These are phyloP conservation scores for Ischnura elegans DNA, from an alignment of 2,888 invertebrate genomes.

Conservation along the genomic window DNA sequence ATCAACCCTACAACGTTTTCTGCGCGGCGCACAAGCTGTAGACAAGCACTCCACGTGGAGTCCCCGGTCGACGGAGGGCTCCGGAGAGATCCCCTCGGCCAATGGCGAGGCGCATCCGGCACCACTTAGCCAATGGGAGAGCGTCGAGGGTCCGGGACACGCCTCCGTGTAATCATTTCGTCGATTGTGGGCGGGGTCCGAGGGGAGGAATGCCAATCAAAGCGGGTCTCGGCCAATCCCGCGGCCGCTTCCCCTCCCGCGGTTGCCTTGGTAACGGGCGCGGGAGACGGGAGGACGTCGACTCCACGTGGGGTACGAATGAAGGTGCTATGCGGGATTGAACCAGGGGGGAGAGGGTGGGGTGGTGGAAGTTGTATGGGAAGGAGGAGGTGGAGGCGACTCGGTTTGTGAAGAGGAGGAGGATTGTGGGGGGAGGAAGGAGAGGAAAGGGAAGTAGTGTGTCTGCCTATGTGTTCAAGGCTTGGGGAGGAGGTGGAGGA, in stretches of 20 bases:
- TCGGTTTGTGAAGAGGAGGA: no score
- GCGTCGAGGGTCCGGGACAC: background rate
- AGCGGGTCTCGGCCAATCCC: slow-evolving; percentile 71
- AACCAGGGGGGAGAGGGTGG: background rate
- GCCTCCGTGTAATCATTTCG: slow-evolving; percentile 69
- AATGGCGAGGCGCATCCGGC: slow-evolving; percentile 69
- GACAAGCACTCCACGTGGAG: slow-evolving; percentile 72
- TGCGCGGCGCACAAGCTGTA: slow-evolving; percentile 61
- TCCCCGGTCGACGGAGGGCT: slow-evolving; percentile 58
- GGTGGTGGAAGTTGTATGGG: background rate
- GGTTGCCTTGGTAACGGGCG: slow-evolving; percentile 72
- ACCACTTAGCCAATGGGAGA: slow-evolving; percentile 71
- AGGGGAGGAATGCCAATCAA: slow-evolving; percentile 71
- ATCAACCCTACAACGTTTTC: slow-evolving; percentile 68
- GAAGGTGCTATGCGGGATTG: slow-evolving; percentile 69
- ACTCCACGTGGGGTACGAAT: slow-evolving; percentile 72
- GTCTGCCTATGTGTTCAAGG: slow-evolving; percentile 33
- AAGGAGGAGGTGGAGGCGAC: background rate
- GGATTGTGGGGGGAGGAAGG: background rate
- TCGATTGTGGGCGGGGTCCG: slow-evolving; percentile 70
- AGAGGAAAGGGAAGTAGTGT: background rate
- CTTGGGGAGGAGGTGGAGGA: background rate
- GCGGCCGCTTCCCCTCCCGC: slow-evolving; percentile 70
- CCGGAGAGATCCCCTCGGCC: slow-evolving; percentile 69
- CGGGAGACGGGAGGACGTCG: slow-evolving; percentile 69